phyloP scores from a whole-genome alignment of 2,797 vertebrate species.

The Streptopelia turtur region DNA sequence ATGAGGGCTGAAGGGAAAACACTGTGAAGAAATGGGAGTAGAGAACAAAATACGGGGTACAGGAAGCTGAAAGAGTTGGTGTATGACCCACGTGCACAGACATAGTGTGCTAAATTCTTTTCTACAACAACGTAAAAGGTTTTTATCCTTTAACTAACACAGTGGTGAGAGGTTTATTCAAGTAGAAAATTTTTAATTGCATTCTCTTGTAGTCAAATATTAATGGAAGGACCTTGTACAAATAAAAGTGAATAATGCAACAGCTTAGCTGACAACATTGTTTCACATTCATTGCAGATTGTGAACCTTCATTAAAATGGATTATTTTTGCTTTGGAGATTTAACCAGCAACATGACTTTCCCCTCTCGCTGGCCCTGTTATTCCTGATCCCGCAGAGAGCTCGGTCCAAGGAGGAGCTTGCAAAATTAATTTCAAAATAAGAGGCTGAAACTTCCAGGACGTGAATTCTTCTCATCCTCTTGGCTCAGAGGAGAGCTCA shows the following conservation, averaged over 20 bases:
- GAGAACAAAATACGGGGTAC: not conserved
- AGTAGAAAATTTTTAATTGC: constrained; percentile 78
- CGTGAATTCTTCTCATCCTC: constrained; percentile 12
- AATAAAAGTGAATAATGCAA: constrained; percentile 77
- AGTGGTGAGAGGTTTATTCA: constrained; percentile 65
- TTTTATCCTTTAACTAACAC: constrained; percentile 67
- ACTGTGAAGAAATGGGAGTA: accelerated
- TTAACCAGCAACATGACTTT: constrained; percentile 72
- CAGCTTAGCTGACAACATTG: constrained; percentile 76
- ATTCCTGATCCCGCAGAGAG: constrained; percentile 36
- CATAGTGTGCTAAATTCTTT: constrained; percentile 14
- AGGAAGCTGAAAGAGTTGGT: not conserved
- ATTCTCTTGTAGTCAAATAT: constrained; percentile 76
- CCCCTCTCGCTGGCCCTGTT: constrained; percentile 62
- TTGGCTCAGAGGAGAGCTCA: not conserved
- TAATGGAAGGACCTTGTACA: constrained; percentile 75
- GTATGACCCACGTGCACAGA: not conserved
- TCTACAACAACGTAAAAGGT: constrained; percentile 22
- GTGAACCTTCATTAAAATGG: constrained; percentile 76
- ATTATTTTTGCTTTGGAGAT: constrained; percentile 74
- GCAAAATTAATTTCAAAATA: constrained; percentile 55
- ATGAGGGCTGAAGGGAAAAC: not conserved
- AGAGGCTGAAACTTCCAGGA: constrained; percentile 56
- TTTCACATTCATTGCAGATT: constrained; percentile 75
- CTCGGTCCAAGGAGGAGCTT: constrained; percentile 43